These are phyloP conservation scores for Caenorhabditis sulstoni DNA, from an alignment of 2,888 invertebrate species.

Conservation along the genomic window DNA sequence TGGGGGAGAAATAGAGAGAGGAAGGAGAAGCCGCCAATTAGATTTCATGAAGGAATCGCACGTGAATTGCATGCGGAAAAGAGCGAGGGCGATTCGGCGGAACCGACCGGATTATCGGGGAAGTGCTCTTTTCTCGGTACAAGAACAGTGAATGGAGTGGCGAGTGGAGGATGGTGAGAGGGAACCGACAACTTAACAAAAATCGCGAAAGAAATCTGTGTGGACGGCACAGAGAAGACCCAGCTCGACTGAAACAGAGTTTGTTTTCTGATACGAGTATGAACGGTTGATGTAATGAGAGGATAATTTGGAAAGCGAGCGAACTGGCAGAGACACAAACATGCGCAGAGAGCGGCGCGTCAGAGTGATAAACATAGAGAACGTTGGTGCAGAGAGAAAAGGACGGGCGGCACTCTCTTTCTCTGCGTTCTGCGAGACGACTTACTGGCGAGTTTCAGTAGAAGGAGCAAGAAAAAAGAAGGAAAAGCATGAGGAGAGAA, in stretches of 20 bases:
- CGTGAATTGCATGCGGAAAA: slow-evolving; percentile 16
- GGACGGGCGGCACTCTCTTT: slow-evolving; percentile 48
- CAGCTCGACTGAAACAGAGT: too few relatives aligned
- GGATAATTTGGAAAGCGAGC: too few relatives aligned
- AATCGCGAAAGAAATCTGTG: neutral
- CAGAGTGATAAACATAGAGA: slow-evolving; percentile 41
- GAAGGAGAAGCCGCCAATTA: neutral
- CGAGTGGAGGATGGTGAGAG: slow-evolving; percentile 13
- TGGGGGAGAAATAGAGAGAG: neutral
- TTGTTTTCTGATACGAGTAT: neutral
- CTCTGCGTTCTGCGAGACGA: slow-evolving; percentile 12
- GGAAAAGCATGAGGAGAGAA: neutral
- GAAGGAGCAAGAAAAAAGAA: neutral
- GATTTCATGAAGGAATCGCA: slow-evolving; percentile 6
- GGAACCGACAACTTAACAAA: slow-evolving; percentile 32
- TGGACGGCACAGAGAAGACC: slow-evolving; percentile 4
- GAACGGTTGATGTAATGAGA: neutral
- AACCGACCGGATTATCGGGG: slow-evolving; percentile 19
- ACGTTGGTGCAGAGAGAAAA: slow-evolving; percentile 1
- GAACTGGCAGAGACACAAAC: neutral
- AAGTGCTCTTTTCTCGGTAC: neutral
- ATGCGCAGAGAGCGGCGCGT: neutral
- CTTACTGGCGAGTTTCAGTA: slow-evolving; percentile 7
- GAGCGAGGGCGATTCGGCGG: slow-evolving; percentile 6
- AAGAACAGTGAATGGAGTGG: slow-evolving; percentile 24